Evolutionary conservation across 2,888 invertebrate genomes (phyloP), one percentile per base, ranked within the genome.

Genomic region (Acanthosepion esculentum): DNA sequence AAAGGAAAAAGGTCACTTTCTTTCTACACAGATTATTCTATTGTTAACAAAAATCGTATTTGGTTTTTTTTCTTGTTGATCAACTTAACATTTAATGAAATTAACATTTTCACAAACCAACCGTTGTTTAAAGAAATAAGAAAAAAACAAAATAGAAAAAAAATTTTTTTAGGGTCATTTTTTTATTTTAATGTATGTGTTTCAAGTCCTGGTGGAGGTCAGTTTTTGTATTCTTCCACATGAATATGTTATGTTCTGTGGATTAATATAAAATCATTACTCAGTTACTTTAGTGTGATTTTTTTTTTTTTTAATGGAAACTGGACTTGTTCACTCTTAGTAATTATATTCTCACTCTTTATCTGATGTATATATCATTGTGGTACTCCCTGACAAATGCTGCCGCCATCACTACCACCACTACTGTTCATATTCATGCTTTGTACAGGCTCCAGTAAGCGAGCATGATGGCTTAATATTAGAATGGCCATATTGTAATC

Each of bases 51-150:
- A 78, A 29, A 78, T n/a, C 12, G n/a, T 78, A 78, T 78, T 18
- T 78, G 20, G 20, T 78, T 78, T 78, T 78, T 41, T 78, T 78
- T 78, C 12, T 78, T 78, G 78, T 78, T 78, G n/a, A n/a, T n/a
- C n/a, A 10, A 78, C 8, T 78, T 78, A 78, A 78, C 78, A 78
- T n/a, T 78, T 78, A 78, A 78, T 33, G 64, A 64, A 64, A 6
- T 64, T 64, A 64, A 64, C 64, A n/a, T 78, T 78, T 78, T n/a
- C 78, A 78, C 78, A n/a, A 78, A 78, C n/a, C n/a, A n/a, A n/a
- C 78, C 15, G n/a, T 78, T 78, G n/a, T 78, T 78, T 78, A n/a
- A 78, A 78, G 78, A 15, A n/a, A n/a, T 78, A 78, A 78, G n/a
- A n/a, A 15, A 78, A 78, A 78, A 64, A 64, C 64, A 33, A n/a